Conservation (phyloP, 92 coral and sea anemone species). For the Parazoanthus atlanticus region DNA sequence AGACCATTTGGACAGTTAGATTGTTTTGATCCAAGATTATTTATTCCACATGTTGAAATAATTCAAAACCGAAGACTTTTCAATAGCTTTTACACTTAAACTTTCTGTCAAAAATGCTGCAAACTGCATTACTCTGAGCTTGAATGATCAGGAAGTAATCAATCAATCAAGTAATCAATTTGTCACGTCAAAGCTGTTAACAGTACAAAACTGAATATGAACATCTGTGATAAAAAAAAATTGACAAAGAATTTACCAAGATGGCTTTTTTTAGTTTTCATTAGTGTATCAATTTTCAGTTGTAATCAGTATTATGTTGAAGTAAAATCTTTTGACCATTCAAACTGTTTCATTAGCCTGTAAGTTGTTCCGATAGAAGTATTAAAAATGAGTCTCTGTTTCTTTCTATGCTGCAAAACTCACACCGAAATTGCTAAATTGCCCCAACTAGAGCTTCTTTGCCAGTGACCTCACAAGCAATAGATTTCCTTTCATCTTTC, state of each 20-base stretch:
- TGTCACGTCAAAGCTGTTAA: not conserved
- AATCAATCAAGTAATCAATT: too few relatives aligned
- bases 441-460: not conserved
- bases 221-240: too few relatives aligned
- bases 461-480: not conserved
- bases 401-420: too few relatives aligned
- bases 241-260: not conserved
- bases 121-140: too few relatives aligned
- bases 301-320: not conserved
- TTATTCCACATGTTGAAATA: not conserved
- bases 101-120: too few relatives aligned
- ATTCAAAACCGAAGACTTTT: not conserved
- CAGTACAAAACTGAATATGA: too few relatives aligned
- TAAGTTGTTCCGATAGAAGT: not conserved
- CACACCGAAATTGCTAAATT: not conserved
- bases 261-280: not conserved
- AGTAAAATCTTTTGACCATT: not conserved
- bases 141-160: not conserved
- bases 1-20: not conserved
- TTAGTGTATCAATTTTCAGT: not conserved
- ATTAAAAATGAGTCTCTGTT: too few relatives aligned
- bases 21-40: too few relatives aligned
- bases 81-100: too few relatives aligned
- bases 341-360: not conserved
- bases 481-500: not conserved